Evolutionary conservation across 2,113 vertebrate species (phyloP).

Genomic region (Callorhinus ursinus): DNA sequence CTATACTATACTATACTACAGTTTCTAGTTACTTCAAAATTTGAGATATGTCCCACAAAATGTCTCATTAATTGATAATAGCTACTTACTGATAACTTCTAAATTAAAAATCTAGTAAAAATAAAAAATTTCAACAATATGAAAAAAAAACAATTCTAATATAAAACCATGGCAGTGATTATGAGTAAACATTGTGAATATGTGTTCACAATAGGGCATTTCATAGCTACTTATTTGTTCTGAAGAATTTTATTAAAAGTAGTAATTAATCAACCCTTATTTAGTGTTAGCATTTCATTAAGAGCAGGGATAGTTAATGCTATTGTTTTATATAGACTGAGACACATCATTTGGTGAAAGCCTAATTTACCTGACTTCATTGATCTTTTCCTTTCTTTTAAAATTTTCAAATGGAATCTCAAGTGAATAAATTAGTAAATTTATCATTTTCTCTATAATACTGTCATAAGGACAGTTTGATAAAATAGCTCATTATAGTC

Average conservation of each 20-base stretch:
- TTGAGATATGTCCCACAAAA: neutral
- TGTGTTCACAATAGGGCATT: constrained; percentile 69
- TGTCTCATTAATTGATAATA: neutral
- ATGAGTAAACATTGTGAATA: constrained; percentile 50
- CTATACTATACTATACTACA: neutral
- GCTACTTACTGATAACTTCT: constrained; percentile 49
- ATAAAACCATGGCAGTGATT: constrained; percentile 47
- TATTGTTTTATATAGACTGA: constrained; percentile 82
- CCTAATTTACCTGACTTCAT: constrained; percentile 83
- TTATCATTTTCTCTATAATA: constrained; percentile 89
- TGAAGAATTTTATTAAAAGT: constrained; percentile 71
- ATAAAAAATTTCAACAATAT: neutral
- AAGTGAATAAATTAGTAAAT: constrained; percentile 90
- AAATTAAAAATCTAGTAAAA: constrained; percentile 29
- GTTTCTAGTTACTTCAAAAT: neutral
- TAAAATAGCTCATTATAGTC: constrained; percentile 92
- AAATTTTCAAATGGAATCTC: constrained; percentile 86
- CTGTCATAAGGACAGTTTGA: constrained; percentile 91
- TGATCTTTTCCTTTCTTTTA: constrained; percentile 84
- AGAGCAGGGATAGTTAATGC: constrained; percentile 73
- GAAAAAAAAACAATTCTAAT: constrained; percentile 27
- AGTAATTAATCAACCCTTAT: constrained; percentile 80
- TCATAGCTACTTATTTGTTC: constrained; percentile 65
- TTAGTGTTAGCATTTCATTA: constrained; percentile 84
- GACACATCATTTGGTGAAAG: constrained; percentile 81